Evolutionary conservation across 2,888 invertebrate genomes (phyloP), one percentile per base, ranked within the genome.

Genomic region (Agrochola circellaris): DNA sequence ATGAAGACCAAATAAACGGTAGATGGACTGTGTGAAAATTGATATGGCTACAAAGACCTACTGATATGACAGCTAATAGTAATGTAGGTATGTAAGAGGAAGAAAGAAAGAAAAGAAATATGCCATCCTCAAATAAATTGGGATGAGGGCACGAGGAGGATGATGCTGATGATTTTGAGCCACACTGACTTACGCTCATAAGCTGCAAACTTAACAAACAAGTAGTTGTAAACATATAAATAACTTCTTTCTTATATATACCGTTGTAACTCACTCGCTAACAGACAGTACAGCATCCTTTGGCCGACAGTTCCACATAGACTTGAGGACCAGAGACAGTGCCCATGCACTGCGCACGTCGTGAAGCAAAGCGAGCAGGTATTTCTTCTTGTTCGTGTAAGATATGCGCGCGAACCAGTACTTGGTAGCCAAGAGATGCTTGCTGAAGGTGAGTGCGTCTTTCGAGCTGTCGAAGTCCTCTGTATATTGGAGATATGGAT

Each of bases 281-380:
- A 90, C 85, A 61, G 96, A 96, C 42, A 93, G 75, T 0, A 96
- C 92, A 20, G 95, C 93, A 84, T 96, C 96, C 81, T 96, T 96
- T 2, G 94, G 93, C 0, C 94, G 91, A 79, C 95, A 95, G 77
- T 94, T 96, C 96, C 96, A 96, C 72, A 95, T 92, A 2, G 94
- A 94, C 75, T 96, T 96, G n/a, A 96, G 89, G 0, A 96, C 84
- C n/a, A 95, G 81, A 0, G 95, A 95, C 0, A 96, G 82, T 0
- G 95, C 84, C 94, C 95, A 95, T 0, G 92, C 93, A 71, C 94
- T 95, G 1, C 88, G 87, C 0, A 95, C 89, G 26, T 95, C 94
- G 34, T 93, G 89, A 51, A 96, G 71, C 26, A 96, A 86, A 3
- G 92, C 91, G 6, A 95, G 68, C 2, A 95, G 48, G 79, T 93